These are phyloP conservation scores for Marisa cornuarietis DNA, from an alignment of 1,140 invertebrate genomes.

Conservation along the genomic window DNA sequence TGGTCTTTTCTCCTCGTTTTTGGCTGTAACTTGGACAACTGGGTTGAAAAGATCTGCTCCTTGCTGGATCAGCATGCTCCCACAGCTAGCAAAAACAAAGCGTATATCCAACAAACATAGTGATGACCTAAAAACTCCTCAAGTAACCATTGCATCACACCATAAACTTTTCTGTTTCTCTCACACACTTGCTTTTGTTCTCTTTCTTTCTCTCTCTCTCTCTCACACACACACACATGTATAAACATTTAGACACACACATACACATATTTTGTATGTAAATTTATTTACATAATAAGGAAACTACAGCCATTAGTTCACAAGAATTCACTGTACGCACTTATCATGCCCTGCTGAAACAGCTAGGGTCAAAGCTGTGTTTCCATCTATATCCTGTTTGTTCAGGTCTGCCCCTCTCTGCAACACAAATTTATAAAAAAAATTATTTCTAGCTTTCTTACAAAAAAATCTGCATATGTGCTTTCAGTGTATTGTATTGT, in stretches of 20 bases:
- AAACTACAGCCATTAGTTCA: neutral
- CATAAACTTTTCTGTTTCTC: too few relatives aligned
- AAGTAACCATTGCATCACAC: too few relatives aligned
- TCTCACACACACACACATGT: neutral
- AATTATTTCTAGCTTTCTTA: neutral
- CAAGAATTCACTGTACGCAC: conserved; percentile 37
- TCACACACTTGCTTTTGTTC: too few relatives aligned
- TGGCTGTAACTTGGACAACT: conserved; percentile 36
- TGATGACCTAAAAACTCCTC: too few relatives aligned
- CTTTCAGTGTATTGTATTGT: too few relatives aligned
- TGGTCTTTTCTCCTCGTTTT: conserved; percentile 25
- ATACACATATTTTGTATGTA: neutral
- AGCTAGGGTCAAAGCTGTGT: conserved; percentile 68
- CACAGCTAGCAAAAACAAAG: conserved; percentile 54
- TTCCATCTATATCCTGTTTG: conserved; percentile 64
- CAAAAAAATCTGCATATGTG: too few relatives aligned
- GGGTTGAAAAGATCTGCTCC: conserved; percentile 60
- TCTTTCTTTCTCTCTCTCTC: too few relatives aligned
- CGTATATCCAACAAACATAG: neutral
- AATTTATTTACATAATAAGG: neutral
- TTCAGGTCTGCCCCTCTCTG: conserved; percentile 62
- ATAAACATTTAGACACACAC: neutral
- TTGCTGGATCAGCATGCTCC: conserved; percentile 65
- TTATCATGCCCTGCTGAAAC: conserved; percentile 66
- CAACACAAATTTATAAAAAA: conserved; percentile 23